Conservation (phyloP, 2,797 vertebrate genomes). For the Sebastes nivosus region DNA sequence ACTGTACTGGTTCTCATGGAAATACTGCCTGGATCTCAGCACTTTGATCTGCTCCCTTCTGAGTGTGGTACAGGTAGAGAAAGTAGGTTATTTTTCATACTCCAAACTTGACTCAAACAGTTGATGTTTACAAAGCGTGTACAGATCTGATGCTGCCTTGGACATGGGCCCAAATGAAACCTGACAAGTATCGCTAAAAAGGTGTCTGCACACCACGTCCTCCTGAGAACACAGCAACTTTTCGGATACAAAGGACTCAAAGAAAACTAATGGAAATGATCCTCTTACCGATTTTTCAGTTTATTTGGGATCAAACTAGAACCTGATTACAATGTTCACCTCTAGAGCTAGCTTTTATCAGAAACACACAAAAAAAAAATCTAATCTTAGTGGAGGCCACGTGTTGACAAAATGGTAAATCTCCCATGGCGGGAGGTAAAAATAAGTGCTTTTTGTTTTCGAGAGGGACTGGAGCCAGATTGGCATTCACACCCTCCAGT, state of each 20-base stretch:
- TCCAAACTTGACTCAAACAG: slow-evolving; percentile 64
- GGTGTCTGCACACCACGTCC: neutral
- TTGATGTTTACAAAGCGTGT: slow-evolving; percentile 50
- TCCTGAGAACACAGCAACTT: neutral
- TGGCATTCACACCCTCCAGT: slow-evolving; percentile 6
- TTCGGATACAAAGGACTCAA: neutral
- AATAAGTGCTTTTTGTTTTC: slow-evolving; percentile 56
- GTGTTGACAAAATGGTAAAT: slow-evolving; percentile 20
- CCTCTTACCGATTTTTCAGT: neutral
- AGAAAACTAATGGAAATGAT: neutral
- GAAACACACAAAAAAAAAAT: slow-evolving; percentile 20
- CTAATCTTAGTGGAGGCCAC: slow-evolving; percentile 4
- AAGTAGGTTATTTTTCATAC: slow-evolving; percentile 31
- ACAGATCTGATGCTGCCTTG: slow-evolving; percentile 28
- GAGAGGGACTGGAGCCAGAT: slow-evolving; percentile 5
- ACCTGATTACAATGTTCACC: slow-evolving; percentile 28
- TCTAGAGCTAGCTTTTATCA: slow-evolving; percentile 35
- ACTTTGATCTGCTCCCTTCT: neutral
- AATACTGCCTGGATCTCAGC: neutral
- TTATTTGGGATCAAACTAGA: slow-evolving; percentile 41
- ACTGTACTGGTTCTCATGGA: neutral
- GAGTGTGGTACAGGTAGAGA: neutral
- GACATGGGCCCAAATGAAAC: slow-evolving; percentile 7
- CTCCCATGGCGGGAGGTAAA: slow-evolving; percentile 7
- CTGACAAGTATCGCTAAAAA: neutral